phyloP scores from a whole-genome alignment of 53 echinoderm and acorn worm species.

The Crossaster papposus region DNA sequence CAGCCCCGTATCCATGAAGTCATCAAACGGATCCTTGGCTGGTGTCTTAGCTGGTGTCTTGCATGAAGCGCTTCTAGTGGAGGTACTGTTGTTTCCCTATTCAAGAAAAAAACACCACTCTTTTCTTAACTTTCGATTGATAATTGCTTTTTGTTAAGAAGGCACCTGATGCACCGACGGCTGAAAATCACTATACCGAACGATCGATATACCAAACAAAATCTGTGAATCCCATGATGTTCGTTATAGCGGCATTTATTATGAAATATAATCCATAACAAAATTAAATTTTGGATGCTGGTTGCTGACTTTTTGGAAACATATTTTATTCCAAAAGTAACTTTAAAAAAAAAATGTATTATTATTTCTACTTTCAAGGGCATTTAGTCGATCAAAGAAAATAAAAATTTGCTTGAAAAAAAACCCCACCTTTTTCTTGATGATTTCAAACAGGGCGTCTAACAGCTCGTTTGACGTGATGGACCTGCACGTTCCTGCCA shows the following conservation, averaged over 20 bases:
- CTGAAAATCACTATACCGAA: too few species aligned
- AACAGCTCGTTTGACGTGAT: constrained; percentile 43
- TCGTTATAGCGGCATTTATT: too few species aligned
- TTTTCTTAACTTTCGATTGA: neutral
- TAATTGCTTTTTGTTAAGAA: neutral
- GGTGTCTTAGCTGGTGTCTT: constrained; percentile 9
- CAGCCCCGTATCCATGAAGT: constrained; percentile 39
- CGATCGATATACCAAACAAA: too few species aligned
- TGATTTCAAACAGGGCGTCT: constrained; percentile 51
- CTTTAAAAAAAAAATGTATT: too few species aligned
- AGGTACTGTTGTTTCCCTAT: constrained; percentile 7
- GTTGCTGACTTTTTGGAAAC: too few species aligned
- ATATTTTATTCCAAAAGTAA: too few species aligned
- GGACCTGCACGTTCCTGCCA: constrained; percentile 15
- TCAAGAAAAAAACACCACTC: neutral
- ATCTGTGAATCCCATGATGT: too few species aligned
- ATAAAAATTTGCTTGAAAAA: neutral
- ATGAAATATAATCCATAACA: too few species aligned
- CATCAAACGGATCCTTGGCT: constrained; percentile 25
- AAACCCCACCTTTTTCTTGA: constrained; percentile 37
- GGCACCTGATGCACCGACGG: too few species aligned
- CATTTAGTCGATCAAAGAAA: neutral
- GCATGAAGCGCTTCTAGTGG: neutral
- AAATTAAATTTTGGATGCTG: too few species aligned
- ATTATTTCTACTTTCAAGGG: too few species aligned